Base-by-base conservation (phyloP, 1,140 invertebrate species). In the Heliconius eleuchia region DNA sequence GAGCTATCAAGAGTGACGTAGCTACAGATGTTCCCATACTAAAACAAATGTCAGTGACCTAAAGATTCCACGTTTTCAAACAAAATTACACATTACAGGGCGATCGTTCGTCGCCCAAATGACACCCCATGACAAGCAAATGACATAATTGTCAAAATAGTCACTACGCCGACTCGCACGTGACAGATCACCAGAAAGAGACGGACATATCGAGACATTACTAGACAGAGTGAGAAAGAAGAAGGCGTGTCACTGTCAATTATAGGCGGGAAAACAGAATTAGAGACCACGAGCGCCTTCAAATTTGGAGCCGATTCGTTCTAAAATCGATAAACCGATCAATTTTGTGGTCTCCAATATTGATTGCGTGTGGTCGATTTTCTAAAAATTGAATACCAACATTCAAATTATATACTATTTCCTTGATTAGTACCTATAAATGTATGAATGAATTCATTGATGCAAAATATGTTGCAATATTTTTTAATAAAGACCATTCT, bases 121-220 rank as follows among this genome's bases (percentile, higher is more conserved):
- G 92, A 93, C 92, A 93, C 88, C 92, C 91, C 87, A 89, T 89
- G 89, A 91, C 91, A 91, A 86, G 86, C 92, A 93, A 94, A 94
- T 94, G 91, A 94, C 92, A 94, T 94, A 94, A 94, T 94, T 94
- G 92, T 94, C 92, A 90, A 93, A 94, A 93, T 93, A 91, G 91
- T 92, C 88, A 91, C 89, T 88, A 82, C 91, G 84, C 85, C 90
- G 91, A 92, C 89, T 84, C 88, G 92, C 92, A 94, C 92, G 92
- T 94, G 92, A 94, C 91, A 93, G 83, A 83, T 79, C 81, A 82
- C 34, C 18, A 71, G 86, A 89, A 37, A 82, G 87, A 88, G 89
- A 94, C 71, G 72, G 50, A 78, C 19, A 73, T 83, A 89, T 73
- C 66, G 8, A 18, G 27, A 66, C 19, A 30, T 27, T 8, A 8